Conservation (phyloP, 2,113 vertebrate species). For the Hyaena hyaena region DNA sequence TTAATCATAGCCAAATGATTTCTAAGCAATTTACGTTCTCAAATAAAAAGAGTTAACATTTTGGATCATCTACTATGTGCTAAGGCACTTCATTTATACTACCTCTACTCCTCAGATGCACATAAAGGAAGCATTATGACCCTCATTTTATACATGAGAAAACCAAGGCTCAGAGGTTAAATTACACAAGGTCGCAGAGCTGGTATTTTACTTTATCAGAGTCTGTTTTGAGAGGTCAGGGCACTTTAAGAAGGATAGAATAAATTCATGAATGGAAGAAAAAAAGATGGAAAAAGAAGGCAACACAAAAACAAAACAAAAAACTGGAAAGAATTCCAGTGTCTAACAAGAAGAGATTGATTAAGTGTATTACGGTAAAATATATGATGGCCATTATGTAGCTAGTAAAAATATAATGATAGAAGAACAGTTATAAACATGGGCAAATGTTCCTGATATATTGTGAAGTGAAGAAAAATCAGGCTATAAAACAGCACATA, state of each 20-base stretch:
- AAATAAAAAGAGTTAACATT: not conserved
- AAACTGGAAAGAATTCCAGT: not conserved
- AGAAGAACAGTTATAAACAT: not conserved
- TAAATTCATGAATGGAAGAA: not conserved
- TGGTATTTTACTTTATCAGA: not conserved
- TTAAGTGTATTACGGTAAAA: not conserved
- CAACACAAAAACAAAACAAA: not conserved
- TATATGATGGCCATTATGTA: not conserved
- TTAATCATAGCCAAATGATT: slow-evolving; percentile 15
- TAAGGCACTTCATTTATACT: not conserved
- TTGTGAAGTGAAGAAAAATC: not conserved
- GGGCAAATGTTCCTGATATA: not conserved
- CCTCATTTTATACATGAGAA: not conserved
- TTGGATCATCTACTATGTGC: not conserved
- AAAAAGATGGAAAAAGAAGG: not conserved
- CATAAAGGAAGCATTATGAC: not conserved
- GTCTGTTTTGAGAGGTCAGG: not conserved
- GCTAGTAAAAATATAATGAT: not conserved
- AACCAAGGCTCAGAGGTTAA: not conserved
- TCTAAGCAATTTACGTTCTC: not conserved
- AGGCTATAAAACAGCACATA: not conserved
- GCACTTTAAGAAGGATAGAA: not conserved
- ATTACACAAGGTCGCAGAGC: not conserved
- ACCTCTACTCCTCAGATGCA: not conserved
- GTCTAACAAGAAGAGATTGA: not conserved